A percentile compares a stretch with the other conserved stretches of the same genome.
These are phyloP conservation scores for Diarsia mendica DNA, from an alignment of 2,888 invertebrate species.

Conservation along the genomic window DNA sequence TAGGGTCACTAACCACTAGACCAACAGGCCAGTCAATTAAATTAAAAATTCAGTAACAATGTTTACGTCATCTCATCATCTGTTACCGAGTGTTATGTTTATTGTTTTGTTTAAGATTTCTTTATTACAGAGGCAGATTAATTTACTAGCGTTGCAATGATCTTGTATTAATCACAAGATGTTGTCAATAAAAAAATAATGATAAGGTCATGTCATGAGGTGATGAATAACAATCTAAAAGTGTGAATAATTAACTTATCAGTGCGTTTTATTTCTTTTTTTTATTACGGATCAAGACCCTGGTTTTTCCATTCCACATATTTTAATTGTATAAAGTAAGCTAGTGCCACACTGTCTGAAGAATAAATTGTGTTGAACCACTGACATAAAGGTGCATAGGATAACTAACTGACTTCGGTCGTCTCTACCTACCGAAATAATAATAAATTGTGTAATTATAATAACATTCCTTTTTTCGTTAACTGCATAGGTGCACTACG, in stretches of 20 bases:
- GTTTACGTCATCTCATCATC: conserved; percentile 42
- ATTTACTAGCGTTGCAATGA: conserved; percentile 32
- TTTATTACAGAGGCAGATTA: conserved; percentile 29
- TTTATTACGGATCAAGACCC: background rate
- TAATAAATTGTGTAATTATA: conserved; percentile 8
- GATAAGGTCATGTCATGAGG: conserved; percentile 43
- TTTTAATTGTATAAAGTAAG: conserved; percentile 14
- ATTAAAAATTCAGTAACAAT: conserved; percentile 22
- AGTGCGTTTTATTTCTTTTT: background rate
- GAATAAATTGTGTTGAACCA: conserved; percentile 9
- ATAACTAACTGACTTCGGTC: conserved; percentile 7
- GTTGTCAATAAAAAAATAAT: conserved; percentile 33
- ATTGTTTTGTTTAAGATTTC: conserved; percentile 54
- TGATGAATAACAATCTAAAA: conserved; percentile 36
- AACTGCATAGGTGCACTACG: background rate
- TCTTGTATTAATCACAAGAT: conserved; percentile 42
- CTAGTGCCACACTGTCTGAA: conserved; percentile 32
- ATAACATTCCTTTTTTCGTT: background rate
- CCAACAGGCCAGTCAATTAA: no score
- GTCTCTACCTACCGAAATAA: background rate
- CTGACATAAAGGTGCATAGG: conserved; percentile 15
- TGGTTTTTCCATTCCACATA: background rate
- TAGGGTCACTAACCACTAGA: no score
- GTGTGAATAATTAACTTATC: conserved; percentile 30
- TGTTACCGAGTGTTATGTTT: conserved; percentile 19